These are phyloP conservation scores for Corythoichthys intestinalis DNA, from an alignment of 2,113 vertebrate species.

Conservation along the genomic window DNA sequence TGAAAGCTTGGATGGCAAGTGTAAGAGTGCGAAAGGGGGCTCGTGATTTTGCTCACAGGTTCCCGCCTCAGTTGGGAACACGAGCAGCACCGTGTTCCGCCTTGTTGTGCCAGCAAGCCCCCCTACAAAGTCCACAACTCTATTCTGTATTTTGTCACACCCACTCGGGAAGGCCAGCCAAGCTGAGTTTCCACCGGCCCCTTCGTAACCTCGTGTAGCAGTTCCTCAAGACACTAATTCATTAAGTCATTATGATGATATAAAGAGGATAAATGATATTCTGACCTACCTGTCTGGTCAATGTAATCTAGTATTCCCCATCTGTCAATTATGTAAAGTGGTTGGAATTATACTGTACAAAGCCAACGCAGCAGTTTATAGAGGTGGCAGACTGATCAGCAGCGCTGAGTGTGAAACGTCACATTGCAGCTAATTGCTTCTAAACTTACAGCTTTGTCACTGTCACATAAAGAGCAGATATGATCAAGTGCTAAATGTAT, in stretches of 20 bases:
- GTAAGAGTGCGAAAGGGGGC: constrained; percentile 42
- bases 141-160: constrained; percentile 26
- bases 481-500: background rate
- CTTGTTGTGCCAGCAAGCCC: constrained; percentile 33
- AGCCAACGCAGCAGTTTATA: constrained; percentile 12
- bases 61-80: constrained; percentile 59
- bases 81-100: constrained; percentile 36
- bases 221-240: constrained; percentile 19
- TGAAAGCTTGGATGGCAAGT: constrained; percentile 68
- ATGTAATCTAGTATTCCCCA: constrained; percentile 12
- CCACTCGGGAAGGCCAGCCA: constrained; percentile 4
- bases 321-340: constrained; percentile 32
- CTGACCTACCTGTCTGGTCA: constrained; percentile 25
- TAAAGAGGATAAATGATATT: constrained; percentile 32
- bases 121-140: constrained; percentile 32
- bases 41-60: constrained; percentile 62
- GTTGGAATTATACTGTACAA: constrained; percentile 31
- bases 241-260: constrained; percentile 25
- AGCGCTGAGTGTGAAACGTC: constrained; percentile 18
- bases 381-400: constrained; percentile 17
- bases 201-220: constrained; percentile 27
- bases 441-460: constrained; percentile 24
- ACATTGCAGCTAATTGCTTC: constrained; percentile 31
- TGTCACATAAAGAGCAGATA: constrained; percentile 13
- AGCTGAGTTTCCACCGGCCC: constrained; percentile 27